Evolutionary conservation across 2,113 vertebrate genomes (phyloP), one percentile per base, ranked within the genome.

Genomic region (Cathartes aura): DNA sequence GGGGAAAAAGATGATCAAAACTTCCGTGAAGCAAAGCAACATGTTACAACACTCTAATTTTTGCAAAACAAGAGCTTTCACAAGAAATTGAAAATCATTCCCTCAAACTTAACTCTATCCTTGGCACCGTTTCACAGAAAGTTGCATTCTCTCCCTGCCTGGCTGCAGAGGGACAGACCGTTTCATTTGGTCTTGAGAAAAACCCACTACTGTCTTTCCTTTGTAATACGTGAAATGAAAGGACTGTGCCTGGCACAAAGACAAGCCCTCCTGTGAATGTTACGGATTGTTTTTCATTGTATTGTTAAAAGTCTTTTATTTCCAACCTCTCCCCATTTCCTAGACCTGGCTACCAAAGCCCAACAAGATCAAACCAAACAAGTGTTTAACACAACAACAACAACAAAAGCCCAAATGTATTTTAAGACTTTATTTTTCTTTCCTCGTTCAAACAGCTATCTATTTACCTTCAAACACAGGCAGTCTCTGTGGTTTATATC

Each of bases 101-200:
- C 26, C 66, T 75, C 73, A 47, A 75, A 81, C 34, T 87, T 87
- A 81, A 62, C 63, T 76, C 0, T 76, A 75, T 80, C 60, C 62
- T 92, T 89, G 81, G 34, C 58, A 93, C 9, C 0, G 0, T 74
- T 82, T 68, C 81, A 85, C 58, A 76, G 85, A 87, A 75, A 67
- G 15, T 79, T 82, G 40, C 17, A 12, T 67, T 95, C 36, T 72
- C 13, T 62, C 52, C 34, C 56, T 82, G 52, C 17, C 47, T 91
- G 52, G 30, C 80, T 90, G 53, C 47, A 50, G 53, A 91, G 40
- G 12, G 45, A 59, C 64, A 71, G 23, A 48, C 40, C 5, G 1
- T 79, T 90, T 91, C 53, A 40, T 89, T 71, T 56, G 38, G 70
- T 85, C 76, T 80, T n/a, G 53, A 95, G 89, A 60, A 95, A 91